Evolutionary conservation across 1,140 invertebrate species (phyloP).

Genomic region (Drosophila subobscura): DNA sequence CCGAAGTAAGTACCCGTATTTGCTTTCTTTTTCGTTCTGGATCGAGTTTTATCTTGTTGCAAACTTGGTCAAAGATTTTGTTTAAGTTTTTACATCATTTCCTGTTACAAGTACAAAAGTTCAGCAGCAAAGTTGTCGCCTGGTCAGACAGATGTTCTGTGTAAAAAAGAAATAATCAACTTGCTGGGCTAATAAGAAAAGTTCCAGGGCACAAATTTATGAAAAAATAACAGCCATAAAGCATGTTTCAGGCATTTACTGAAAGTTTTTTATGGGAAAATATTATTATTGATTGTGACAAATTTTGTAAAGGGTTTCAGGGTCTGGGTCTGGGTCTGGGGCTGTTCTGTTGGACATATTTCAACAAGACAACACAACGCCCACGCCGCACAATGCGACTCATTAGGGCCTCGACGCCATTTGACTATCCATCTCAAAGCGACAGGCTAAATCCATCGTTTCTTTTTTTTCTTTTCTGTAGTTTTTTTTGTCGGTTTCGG

Average conservation of each 20-base stretch:
- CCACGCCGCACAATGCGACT: slow-evolving; percentile 27
- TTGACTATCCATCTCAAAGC: slow-evolving; percentile 19
- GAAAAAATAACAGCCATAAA: not conserved
- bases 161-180: slow-evolving; percentile 32
- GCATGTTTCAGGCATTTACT: slow-evolving; percentile 25
- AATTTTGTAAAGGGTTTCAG: slow-evolving; percentile 6
- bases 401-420: slow-evolving; percentile 39
- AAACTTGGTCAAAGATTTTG: slow-evolving; percentile 39
- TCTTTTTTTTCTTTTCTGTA: slow-evolving; percentile 19
- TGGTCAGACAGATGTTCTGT: slow-evolving; percentile 24
- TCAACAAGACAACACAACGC: slow-evolving; percentile 11
- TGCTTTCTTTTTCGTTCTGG: not conserved
- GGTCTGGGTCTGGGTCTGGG: slow-evolving; percentile 16
- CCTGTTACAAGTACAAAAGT: slow-evolving; percentile 28
- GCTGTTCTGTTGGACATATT: slow-evolving; percentile 27
- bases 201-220: slow-evolving; percentile 8
- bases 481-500: slow-evolving; percentile 18
- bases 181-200: slow-evolving; percentile 37
- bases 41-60: slow-evolving; percentile 2
- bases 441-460: slow-evolving; percentile 22
- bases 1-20: no score
- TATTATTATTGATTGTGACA: slow-evolving; percentile 1
- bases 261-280: slow-evolving; percentile 7
- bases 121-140: slow-evolving; percentile 31
- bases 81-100: slow-evolving; percentile 22